Evolutionary conservation across 2,113 vertebrate species (phyloP), one percentile per base, ranked within the genome.

Genomic region (Henicopernis longicauda): DNA sequence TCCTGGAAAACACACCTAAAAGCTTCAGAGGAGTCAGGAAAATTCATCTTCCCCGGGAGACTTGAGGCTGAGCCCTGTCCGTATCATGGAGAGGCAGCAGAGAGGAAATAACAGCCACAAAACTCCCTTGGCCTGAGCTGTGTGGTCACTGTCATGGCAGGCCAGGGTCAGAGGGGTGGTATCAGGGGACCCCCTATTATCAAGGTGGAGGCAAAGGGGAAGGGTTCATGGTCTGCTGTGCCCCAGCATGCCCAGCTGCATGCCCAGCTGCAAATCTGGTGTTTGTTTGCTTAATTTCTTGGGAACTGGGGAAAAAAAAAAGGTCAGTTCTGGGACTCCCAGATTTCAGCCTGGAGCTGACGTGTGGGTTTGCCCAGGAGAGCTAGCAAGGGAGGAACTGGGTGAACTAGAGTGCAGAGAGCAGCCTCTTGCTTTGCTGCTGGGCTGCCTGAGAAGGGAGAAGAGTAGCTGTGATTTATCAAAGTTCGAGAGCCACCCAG

Each of bases 211-310:
- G 38, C 7, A 65, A 74, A 79, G 4, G 13, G 16, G 52, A 81
- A 7, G 9, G 0, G 1, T 16, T 71, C 9, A 21, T 6, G 7
- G 29, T 70, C 25, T 84, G 70, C 31, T 44, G 66, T 77, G 27
- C n/a, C 63, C 38, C 47, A 54, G 45, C 67, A 27, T 0, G 0
- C 20, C 55, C 59, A n/a, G n/a, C n/a, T n/a, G n/a, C n/a, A n/a
- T n/a, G n/a, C 63, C 38, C 47, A 50, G 26, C 5, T 55, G 32
- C 26, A 77, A 8, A 23, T 86, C 49, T 85, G 52, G 3, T 85
- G 47, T 42, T n/a, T 76, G 4, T 32, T 85, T 90, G n/a, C 32
- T 47, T 78, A 44, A 66, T 83, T 86, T 70, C 4, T 49, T 63
- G 76, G 82, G 82, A 86, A 84, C 14, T 23, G 40, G 16, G 26